Base-by-base conservation (phyloP, 2,888 invertebrate species). In the Neuroscelio doddi region DNA sequence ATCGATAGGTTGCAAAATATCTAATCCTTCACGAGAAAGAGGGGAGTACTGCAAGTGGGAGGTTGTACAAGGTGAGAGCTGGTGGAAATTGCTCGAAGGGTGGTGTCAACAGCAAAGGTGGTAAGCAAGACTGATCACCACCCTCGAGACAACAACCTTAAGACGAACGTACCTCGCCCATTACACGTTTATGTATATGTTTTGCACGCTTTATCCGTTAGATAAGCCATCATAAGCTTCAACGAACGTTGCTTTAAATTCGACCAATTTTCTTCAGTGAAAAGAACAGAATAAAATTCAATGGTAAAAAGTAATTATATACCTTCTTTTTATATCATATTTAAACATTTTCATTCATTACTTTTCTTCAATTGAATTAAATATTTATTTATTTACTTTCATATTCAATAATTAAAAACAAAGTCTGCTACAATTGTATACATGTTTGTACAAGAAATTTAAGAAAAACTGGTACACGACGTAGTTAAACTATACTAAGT, bases 121-220 rank as follows among this genome's bases (percentile, higher is more conserved):
- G 73, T 81, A 81, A 80, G 78, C 76, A 80, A 81, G 81, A 81
- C 75, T 76, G 74, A 81, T 81, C 74, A 78, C 80, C 71, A 63
- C 64, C 67, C 68, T 50, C 70, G 70, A 75, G 75, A 73, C 74
- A 73, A 73, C 71, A 69, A 59, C 56, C 49, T 64, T 51, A 64
- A 61, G 44, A 71, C 71, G 59, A 65, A 70, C 59, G 67, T 64
- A 68, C 70, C 73, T 59, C 70, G 68, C 71, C 71, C 70, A 70
- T 68, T 73, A 69, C 64, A 52, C 58, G 51, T 64, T 56, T 53
- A 55, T 46, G 53, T 68, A 64, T 66, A 61, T 41, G 56, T 46
- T 55, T 57, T 63, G 51, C 59, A 61, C 49, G 49, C 61, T 68
- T 73, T 71, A 68, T 71, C 55, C 59, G 36, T 27, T 21, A 67